A percentile compares a stretch with the other conserved stretches of the same genome.
phyloP scores from a whole-genome alignment of 2,113 vertebrate genomes.

The Pygathrix nemaeus region DNA sequence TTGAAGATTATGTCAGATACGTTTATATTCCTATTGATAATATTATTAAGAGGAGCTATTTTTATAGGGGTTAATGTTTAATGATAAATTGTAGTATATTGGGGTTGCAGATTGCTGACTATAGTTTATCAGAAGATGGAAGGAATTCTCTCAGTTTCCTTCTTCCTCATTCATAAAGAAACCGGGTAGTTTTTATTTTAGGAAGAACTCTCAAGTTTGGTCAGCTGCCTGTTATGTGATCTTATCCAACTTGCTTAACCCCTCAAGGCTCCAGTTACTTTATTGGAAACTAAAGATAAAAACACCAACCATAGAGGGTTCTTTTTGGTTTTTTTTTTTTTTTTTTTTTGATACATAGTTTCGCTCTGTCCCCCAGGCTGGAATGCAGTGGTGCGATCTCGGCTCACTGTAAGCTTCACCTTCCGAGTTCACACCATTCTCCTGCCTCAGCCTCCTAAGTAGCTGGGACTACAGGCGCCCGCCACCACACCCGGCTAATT shows the following conservation, averaged over 20 bases:
- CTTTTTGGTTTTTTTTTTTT: neutral
- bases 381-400: too few species aligned
- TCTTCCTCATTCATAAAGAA: neutral
- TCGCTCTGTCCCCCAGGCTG: too few species aligned
- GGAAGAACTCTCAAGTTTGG: neutral
- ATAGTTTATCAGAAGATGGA: neutral
- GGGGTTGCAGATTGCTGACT: neutral
- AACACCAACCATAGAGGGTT: neutral
- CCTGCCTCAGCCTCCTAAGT: too few species aligned
- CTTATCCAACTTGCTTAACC: neutral
- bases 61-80: neutral
- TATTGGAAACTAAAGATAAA: neutral
- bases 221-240: neutral
- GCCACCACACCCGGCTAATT: too few species aligned
- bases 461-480: too few species aligned
- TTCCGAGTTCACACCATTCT: too few species aligned
- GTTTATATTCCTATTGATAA: neutral
- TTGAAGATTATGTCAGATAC: neutral
- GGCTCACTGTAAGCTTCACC: too few species aligned
- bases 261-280: neutral
- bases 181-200: neutral
- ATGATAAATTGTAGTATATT: neutral
- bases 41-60: neutral
- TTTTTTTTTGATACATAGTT: too few species aligned
- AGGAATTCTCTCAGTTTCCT: neutral